phyloP scores from a whole-genome alignment of 2,888 invertebrate species.

The Tenthredo livida region DNA sequence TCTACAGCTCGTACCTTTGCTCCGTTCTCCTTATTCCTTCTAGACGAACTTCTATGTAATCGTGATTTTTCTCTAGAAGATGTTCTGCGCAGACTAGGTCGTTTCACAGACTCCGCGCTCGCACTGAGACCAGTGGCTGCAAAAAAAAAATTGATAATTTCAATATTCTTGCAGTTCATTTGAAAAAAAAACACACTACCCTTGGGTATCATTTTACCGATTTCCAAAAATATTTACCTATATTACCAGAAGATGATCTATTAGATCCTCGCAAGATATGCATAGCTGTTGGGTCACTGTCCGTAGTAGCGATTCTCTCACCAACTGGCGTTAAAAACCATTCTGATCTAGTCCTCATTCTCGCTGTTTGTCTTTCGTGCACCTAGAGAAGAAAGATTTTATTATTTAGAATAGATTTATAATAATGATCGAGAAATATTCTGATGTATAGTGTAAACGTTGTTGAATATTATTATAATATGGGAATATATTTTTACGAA shows the following conservation, averaged over 20 bases:
- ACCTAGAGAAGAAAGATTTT: slow-evolving; percentile 83
- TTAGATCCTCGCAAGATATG: slow-evolving; percentile 78
- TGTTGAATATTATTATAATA: background rate
- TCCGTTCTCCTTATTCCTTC: slow-evolving; percentile 80
- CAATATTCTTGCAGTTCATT: background rate
- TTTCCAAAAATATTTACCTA: slow-evolving; percentile 76
- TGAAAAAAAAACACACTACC: background rate
- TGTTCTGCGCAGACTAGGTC: slow-evolving; percentile 76
- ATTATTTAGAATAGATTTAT: background rate
- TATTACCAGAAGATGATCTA: slow-evolving; percentile 81
- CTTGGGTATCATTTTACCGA: background rate
- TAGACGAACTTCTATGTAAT: slow-evolving; percentile 79
- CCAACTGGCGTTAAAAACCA: slow-evolving; percentile 94
- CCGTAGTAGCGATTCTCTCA: slow-evolving; percentile 78
- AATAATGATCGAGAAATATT: background rate
- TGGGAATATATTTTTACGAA: background rate
- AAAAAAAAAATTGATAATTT: background rate
- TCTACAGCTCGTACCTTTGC: slow-evolving; percentile 70
- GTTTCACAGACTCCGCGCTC: slow-evolving; percentile 77
- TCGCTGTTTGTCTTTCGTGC: slow-evolving; percentile 96
- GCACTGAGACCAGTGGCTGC: slow-evolving; percentile 71
- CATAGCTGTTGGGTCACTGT: slow-evolving; percentile 78
- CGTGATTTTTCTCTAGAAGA: slow-evolving; percentile 79
- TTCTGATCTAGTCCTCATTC: slow-evolving; percentile 98
- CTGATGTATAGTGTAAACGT: background rate